These are phyloP conservation scores for Canis aureus DNA, from an alignment of 2,113 vertebrate species.

Conservation along the genomic window DNA sequence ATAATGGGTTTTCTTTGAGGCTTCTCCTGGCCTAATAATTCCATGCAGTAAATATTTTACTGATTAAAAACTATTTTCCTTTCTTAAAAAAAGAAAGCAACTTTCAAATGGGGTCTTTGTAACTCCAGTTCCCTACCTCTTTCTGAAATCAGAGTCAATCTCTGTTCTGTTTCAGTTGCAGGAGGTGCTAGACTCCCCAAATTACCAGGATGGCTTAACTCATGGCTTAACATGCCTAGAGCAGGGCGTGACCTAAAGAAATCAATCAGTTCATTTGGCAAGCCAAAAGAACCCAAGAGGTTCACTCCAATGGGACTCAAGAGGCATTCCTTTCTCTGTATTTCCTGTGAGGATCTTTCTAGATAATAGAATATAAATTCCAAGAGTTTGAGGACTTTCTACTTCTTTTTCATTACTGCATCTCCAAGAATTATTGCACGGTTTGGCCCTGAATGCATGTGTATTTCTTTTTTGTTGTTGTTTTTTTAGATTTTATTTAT, in stretches of 20 bases:
- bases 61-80: neutral
- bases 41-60: neutral
- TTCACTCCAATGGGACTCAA: neutral
- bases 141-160: neutral
- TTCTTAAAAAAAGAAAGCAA: neutral
- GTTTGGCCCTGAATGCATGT: neutral
- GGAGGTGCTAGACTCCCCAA: neutral
- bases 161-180: neutral
- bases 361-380: neutral
- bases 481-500: too few species aligned
- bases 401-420: neutral
- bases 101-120: neutral
- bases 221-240: neutral
- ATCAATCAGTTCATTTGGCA: neutral
- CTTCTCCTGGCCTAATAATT: slow-evolving; percentile 31
- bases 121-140: neutral
- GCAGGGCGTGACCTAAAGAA: neutral
- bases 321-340: neutral
- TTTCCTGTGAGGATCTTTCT: neutral
- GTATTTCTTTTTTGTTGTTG: neutral
- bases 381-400: neutral
- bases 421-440: neutral
- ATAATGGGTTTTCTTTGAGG: neutral
- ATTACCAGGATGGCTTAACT: neutral
- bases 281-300: neutral